These are phyloP conservation scores for Pediacus dermestoides DNA, from an alignment of 2,888 invertebrate species.

Conservation along the genomic window DNA sequence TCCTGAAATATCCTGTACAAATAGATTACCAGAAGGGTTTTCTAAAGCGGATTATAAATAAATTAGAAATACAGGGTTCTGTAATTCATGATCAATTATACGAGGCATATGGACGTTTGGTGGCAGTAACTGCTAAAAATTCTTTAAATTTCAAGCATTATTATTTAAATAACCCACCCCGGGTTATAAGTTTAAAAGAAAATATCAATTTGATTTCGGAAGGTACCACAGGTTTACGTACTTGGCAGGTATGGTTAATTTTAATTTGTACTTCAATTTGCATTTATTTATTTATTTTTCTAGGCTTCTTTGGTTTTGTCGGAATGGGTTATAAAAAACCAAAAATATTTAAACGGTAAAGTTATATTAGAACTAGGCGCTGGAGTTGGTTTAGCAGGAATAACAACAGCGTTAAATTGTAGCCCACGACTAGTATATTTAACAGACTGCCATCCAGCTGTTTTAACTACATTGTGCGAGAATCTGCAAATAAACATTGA, in stretches of 20 bases:
- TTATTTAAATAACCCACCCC: constrained; percentile 38
- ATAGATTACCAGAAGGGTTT: constrained; percentile 61
- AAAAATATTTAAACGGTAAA: constrained; percentile 53
- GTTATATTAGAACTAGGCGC: constrained; percentile 71
- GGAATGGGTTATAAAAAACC: constrained; percentile 65
- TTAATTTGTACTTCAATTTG: background rate
- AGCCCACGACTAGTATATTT: constrained; percentile 56
- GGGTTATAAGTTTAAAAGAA: constrained; percentile 61
- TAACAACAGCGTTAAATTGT: constrained; percentile 58
- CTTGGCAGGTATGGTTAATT: constrained; percentile 68
- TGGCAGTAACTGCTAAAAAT: constrained; percentile 50
- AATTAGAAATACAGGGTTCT: constrained; percentile 53
- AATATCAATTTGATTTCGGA: constrained; percentile 68
- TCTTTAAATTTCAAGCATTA: constrained; percentile 62
- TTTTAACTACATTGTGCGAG: constrained; percentile 59
- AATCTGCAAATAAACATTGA: constrained; percentile 63
- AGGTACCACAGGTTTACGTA: constrained; percentile 76
- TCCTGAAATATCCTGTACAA: constrained; percentile 61
- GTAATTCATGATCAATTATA: constrained; percentile 68
- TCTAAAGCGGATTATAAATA: constrained; percentile 61
- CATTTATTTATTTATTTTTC: no score
- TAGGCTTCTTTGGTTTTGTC: constrained; percentile 68
- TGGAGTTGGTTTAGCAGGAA: constrained; percentile 71
- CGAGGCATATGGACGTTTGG: constrained; percentile 54
- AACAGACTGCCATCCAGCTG: constrained; percentile 67